Evolutionary conservation across 2,888 invertebrate genomes (phyloP), one percentile per base, ranked within the genome.

Genomic region (Elaeidobius kamerunicus): DNA sequence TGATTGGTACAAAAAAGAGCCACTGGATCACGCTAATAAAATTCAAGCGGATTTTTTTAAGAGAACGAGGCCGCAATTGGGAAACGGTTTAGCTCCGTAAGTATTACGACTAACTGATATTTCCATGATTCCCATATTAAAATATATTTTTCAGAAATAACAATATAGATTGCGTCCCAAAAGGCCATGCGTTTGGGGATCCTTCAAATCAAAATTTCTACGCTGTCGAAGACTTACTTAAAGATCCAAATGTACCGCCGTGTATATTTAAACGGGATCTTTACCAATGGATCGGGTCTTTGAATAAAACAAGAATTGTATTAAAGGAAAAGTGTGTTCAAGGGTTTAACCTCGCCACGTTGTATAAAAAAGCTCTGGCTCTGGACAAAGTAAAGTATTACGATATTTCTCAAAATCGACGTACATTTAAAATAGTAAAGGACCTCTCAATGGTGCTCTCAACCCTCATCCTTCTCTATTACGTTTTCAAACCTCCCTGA

Each of bases 111-210:
- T 23, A 6, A 6, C 9, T 23, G 9, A 23, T 23, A 23, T 23
- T 4, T 6, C 9, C 9, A 16, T 16, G 12, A 34, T 11, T 14
- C 7, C 5, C 6, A 42, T 27, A 42, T n/a, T 41, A n/a, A 23
- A 6, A 17, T n/a, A n/a, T 50, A 6, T 38, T 27, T 64, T 65
- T 51, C 51, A 71, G 70, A 23, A 76, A 77, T 63, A 65, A 77
- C 32, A 79, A 78, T 59, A 72, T 76, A 32, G 63, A 61, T 7
- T 65, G 69, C 45, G 74, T 80, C 1, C 77, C 78, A 0, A 60
- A 73, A 53, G 77, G 75, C n/a, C 72, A 73, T 56, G 53, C 69
- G 17, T 81, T 78, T 61, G 81, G 81, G 1, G 74, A 65, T 36
- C 65, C 74, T 3, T 49, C 55, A 7, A 48, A 59, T 14, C 68